Evolutionary conservation across 2,797 vertebrate species (phyloP).

Genomic region (Rhinichthys osculus): DNA sequence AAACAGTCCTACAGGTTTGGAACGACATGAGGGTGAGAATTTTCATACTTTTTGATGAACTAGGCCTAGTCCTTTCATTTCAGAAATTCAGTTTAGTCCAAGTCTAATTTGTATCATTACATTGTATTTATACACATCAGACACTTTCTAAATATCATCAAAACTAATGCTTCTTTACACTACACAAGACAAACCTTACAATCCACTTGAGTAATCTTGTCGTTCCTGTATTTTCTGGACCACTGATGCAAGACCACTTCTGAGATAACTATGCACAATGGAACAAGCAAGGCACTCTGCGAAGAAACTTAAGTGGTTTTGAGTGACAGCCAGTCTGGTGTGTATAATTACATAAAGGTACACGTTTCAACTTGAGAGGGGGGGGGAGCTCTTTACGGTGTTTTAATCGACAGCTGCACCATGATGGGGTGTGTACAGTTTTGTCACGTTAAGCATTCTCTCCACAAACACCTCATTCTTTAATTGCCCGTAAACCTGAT

Average conservation of each 20-base stretch:
- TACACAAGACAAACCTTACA: background rate
- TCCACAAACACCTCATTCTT: slow-evolving; percentile 28
- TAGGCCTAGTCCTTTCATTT: too few species aligned
- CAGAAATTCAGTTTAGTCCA: background rate
- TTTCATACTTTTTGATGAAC: too few species aligned
- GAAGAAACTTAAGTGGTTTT: slow-evolving; percentile 15
- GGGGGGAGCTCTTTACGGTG: background rate
- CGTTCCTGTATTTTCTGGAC: slow-evolving; percentile 25
- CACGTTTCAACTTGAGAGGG: slow-evolving; percentile 20
- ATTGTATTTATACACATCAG: background rate
- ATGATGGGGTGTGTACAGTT: background rate
- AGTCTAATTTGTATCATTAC: slow-evolving; percentile 4
- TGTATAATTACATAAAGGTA: slow-evolving; percentile 43
- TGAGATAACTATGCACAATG: slow-evolving; percentile 44
- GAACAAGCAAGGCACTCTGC: slow-evolving; percentile 25
- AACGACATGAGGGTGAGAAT: too few species aligned
- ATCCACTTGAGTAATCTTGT: slow-evolving; percentile 25
- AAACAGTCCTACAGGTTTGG: too few species aligned
- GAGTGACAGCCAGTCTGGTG: slow-evolving; percentile 30
- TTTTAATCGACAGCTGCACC: slow-evolving; percentile 29
- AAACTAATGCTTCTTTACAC: background rate
- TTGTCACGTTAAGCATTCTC: slow-evolving; percentile 1
- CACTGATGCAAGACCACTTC: slow-evolving; percentile 39
- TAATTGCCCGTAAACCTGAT: slow-evolving; percentile 44
- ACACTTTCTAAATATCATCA: background rate